Evolutionary conservation across 1,140 invertebrate species (phyloP), one percentile per base, ranked within the genome.

Genomic region (Helicoverpa armigera): DNA sequence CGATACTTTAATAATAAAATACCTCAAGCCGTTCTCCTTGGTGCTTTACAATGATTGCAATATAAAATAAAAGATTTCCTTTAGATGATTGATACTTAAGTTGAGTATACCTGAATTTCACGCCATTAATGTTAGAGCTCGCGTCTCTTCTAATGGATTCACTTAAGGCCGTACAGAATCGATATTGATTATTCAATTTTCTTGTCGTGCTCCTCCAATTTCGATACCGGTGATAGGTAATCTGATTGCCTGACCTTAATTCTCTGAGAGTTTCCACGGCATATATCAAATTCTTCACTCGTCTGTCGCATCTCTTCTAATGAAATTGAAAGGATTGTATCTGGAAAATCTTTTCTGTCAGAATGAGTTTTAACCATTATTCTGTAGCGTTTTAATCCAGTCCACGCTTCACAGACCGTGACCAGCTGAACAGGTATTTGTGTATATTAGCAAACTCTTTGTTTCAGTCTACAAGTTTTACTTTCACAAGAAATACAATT

Each of bases 401-500:
- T 65, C n/a, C 13, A 10, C 31, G 48, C 31, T 53, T 18, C 13
- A 3, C 18, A 54, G 75, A 77, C 60, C 75, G 29, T 77, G 29
- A 67, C 54, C 50, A 54, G 23, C 60, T 77, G 29, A 77, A 76
- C n/a, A 50, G 61, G n/a, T 77, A 77, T 77, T 77, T 67, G 61
- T 77, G 29, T 77, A 53, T 53, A 53, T 54, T 67, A 58, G 53
- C 73, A 65, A 77, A 77, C 50, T 77, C 60, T 77, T 77, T 77
- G 75, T 77, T 67, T 77, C 61, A 77, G 75, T 65, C 75, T 43
- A 77, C 75, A 53, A 77, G 48, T 77, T 77, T 70, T 65, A 77
- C 75, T 77, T 77, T 77, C 75, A 77, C 75, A 65, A 77, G 53
- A 65, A 77, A 78, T 73, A 70, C 58, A 79, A 79, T 51, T 61